These are phyloP conservation scores for Plusia festucae DNA, from an alignment of 2,888 invertebrate species.

Conservation along the genomic window DNA sequence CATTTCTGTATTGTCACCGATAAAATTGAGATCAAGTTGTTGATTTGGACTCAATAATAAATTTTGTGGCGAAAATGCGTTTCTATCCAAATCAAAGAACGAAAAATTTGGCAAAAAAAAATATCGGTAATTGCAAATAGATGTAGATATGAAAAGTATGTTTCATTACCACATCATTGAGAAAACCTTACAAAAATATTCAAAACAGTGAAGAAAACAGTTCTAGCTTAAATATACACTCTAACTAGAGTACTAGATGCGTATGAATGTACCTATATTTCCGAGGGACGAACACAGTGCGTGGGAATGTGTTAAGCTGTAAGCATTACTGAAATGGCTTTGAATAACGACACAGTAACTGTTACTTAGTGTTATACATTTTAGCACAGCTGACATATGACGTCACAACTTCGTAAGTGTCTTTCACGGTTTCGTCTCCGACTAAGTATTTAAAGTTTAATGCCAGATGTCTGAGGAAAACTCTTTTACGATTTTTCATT, in stretches of 20 bases:
- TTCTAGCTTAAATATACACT: slow-evolving; percentile 8
- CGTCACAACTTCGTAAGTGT: neutral
- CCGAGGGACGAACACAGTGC: slow-evolving; percentile 37
- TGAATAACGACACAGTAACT: slow-evolving; percentile 17
- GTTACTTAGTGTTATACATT: slow-evolving; percentile 21
- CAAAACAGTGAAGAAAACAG: slow-evolving; percentile 15
- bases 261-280: neutral
- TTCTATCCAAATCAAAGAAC: too few species aligned
- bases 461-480: neutral
- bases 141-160: too few species aligned
- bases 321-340: slow-evolving; percentile 26
- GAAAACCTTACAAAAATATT: neutral
- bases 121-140: too few species aligned
- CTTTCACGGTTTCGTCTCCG: neutral
- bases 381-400: slow-evolving; percentile 22
- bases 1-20: too few species aligned
- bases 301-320: slow-evolving; percentile 32
- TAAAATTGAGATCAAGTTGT: too few species aligned
- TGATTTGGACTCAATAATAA: too few species aligned
- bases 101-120: too few species aligned
- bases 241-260: neutral
- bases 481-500: too few species aligned
- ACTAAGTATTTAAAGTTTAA: slow-evolving; percentile 11
- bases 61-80: too few species aligned
- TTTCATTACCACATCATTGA: too few species aligned